Percentiles rank a stretch among this genome's conserved stretches.
These are phyloP conservation scores for Lithobates pipiens DNA, from an alignment of 2,797 vertebrate genomes.

Conservation along the genomic window DNA sequence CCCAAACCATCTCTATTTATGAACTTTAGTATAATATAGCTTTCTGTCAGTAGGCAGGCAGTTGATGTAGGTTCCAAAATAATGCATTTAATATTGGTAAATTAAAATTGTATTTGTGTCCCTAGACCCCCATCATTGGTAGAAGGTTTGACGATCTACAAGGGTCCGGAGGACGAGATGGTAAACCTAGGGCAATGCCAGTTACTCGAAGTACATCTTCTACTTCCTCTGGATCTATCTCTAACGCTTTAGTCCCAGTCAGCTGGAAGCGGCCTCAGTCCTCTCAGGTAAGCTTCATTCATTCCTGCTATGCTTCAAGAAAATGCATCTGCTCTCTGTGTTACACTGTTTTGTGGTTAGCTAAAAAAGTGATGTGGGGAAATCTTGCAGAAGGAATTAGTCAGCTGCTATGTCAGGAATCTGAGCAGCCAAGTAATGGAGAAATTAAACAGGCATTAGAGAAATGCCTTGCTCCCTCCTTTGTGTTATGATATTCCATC, in stretches of 20 bases:
- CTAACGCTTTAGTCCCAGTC: conserved; percentile 95
- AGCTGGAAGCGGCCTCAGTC: conserved; percentile 97
- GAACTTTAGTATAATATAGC: no score
- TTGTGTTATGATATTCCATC: not conserved
- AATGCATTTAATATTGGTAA: not conserved
- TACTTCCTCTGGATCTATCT: conserved; percentile 95
- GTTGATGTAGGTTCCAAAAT: not conserved
- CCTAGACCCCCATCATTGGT: conserved; percentile 93
- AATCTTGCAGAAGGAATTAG: not conserved
- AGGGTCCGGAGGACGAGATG: conserved; percentile 86
- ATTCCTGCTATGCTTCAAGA: not conserved
- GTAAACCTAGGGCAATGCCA: conserved; percentile 89
- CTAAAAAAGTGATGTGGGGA: conserved; percentile 2
- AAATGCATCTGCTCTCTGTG: not conserved
- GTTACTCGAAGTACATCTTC: conserved; percentile 97
- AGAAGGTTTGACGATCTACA: conserved; percentile 94
- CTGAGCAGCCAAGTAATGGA: not conserved
- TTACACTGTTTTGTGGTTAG: conserved; percentile 23
- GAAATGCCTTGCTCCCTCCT: conserved; percentile 15
- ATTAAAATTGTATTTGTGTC: not conserved
- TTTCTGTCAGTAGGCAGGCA: no score
- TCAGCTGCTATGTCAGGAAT: conserved; percentile 23
- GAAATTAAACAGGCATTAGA: conserved; percentile 13
- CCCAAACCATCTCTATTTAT: no score
- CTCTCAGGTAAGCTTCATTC: conserved; percentile 84